Evolutionary conservation across 2,888 invertebrate species (phyloP), one percentile per base, ranked within the genome.

Genomic region (Pinctada fucata): DNA sequence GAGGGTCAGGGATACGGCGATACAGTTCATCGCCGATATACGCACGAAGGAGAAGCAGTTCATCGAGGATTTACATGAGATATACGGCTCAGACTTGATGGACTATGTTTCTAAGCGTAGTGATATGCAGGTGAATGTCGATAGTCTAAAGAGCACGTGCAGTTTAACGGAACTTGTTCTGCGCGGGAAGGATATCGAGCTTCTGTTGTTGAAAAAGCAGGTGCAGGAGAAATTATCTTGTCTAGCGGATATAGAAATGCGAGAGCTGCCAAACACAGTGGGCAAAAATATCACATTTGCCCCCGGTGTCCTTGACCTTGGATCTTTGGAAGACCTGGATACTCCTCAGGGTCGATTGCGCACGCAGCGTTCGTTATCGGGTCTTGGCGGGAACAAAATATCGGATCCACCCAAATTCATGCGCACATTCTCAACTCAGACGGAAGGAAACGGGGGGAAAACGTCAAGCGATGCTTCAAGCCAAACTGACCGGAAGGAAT

Each of bases 141-240:
- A 92, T 72, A 88, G 91, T 74, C 82, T 93, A 49, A 91, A 91
- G 79, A 92, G 92, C 83, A 93, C 93, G 10, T 92, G 92, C 80
- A 91, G 85, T 83, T 86, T 93, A 51, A 92, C 92, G 0, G 92
- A 93, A 80, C 86, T 93, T 10, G 92, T 93, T n/a, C 86, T 93
- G 10, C 90, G 92, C 71, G 92, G 92, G 51, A 92, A 92, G 82
- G 93, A 93, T 78, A 93, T 93, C 48, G 93, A 93, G 83, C 88
- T 93, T 16, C 86, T 93, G 68, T 86, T 93, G 65, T 85, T 93
- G 68, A 93, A 92, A 86, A 93, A 92, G 78, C 91, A 93, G 78
- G 91, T 93, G 3, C 90, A 91, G 77, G 92, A 92, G 75, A 93
- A 93, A 83, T 87, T 93, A 52, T 87, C 89, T 45, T 83, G 85